phyloP scores from a whole-genome alignment of 2,113 vertebrate genomes.

The Gasterosteus aculeatus region DNA sequence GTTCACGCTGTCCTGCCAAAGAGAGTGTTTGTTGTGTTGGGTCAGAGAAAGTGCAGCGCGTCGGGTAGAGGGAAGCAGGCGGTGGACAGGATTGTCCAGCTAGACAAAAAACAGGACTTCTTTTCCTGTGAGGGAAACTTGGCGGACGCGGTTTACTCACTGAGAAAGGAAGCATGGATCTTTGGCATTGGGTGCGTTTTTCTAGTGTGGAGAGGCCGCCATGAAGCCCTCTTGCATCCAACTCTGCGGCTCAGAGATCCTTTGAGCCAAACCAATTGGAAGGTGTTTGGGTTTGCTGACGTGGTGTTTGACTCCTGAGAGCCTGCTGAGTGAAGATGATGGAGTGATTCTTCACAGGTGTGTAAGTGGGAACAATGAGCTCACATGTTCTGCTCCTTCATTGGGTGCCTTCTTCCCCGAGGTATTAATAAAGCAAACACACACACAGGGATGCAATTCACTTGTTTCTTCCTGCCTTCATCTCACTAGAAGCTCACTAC shows the following conservation, averaged over 20 bases:
- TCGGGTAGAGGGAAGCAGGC: constrained; percentile 53
- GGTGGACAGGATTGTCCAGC: constrained; percentile 48
- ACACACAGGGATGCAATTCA: not conserved
- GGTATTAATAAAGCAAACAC: not conserved
- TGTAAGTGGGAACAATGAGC: not conserved
- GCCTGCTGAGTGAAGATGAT: not conserved
- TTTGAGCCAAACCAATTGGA: not conserved
- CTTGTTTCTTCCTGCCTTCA: not conserved
- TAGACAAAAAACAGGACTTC: constrained; percentile 38
- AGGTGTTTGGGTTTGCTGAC: not conserved
- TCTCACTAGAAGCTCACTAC: not conserved
- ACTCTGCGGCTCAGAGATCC: not conserved
- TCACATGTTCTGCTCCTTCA: not conserved
- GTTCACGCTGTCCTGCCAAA: constrained; percentile 15
- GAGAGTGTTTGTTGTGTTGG: not conserved
- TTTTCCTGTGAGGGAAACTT: constrained; percentile 47
- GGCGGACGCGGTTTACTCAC: constrained; percentile 43
- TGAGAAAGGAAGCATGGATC: constrained; percentile 35
- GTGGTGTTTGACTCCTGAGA: not conserved
- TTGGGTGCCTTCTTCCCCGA: not conserved
- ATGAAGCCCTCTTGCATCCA: constrained; percentile 1
- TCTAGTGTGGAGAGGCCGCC: not conserved
- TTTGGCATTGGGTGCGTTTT: constrained; percentile 16
- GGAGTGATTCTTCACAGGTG: constrained; percentile 5
- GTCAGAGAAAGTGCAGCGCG: constrained; percentile 22